Evolutionary conservation across 2,888 invertebrate genomes (phyloP), one percentile per base, ranked within the genome.

Genomic region (Cryptops parisi): DNA sequence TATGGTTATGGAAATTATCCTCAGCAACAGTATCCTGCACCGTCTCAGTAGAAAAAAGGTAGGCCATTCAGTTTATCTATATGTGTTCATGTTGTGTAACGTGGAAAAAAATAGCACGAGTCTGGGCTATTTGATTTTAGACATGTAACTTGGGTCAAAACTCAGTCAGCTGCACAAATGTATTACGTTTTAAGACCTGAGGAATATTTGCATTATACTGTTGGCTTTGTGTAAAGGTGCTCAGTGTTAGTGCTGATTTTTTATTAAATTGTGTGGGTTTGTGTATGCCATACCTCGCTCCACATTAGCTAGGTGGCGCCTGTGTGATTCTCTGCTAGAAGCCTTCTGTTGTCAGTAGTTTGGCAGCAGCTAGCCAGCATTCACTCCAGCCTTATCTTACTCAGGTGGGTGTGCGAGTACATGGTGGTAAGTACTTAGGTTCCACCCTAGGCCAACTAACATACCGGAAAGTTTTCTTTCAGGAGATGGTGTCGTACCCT

Each of bases 241-340:
- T 6, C 15, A 33, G 6, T 9, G 15, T 9, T 9, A 9, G 33
- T 33, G 33, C 33, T 9, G 19, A 5, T n/a, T 41, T 6, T 6
- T 41, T n/a, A 41, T n/a, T n/a, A 6, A 17, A 6, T 6, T 19
- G 43, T 41, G 19, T 51, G 52, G 15, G 52, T 39, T 4, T 46
- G 52, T 51, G 19, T 51, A 23, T 44, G 49, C 52, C 25, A 51
- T 51, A 44, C 52, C 52, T 51, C 41, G 9, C 52, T 24, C 44
- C 52, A 27, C 17, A 44, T 21, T 25, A 25, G 40, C 50, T 51
- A 51, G 52, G 26, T 51, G 41, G 52, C 19, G 43, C 43, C 43
- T 12, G 15, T 41, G 43, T 12, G 6, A 17, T 5, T 41, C 33
- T 41, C 43, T 41, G 43, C 43, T 12, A n/a, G 43, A 5, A 12